Conservation (phyloP, 2,113 vertebrate species). For the Lamprologus tigripictilis region DNA sequence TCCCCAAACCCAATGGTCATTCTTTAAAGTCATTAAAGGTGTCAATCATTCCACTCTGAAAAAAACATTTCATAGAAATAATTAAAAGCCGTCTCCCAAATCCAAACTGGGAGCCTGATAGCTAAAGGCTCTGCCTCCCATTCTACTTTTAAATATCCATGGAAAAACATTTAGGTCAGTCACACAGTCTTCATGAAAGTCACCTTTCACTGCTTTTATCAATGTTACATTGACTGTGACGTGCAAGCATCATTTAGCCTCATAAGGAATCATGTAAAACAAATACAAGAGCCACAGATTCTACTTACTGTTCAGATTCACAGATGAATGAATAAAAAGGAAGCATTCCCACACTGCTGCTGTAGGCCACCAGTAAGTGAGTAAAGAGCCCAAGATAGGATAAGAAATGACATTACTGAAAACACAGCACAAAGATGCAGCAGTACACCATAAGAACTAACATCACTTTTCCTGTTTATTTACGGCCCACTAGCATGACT, state of each 20-base stretch:
- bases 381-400: background rate
- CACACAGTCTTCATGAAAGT: background rate
- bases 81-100: background rate
- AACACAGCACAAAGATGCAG: background rate
- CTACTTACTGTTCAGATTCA: background rate
- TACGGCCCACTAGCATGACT: background rate
- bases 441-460: background rate
- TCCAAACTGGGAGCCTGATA: background rate
- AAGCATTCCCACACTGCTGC: background rate
- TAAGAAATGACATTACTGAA: background rate
- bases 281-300: background rate
- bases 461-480: background rate
- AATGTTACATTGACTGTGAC: background rate
- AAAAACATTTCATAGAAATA: background rate
- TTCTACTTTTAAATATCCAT: background rate
- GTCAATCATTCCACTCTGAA: background rate
- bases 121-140: background rate
- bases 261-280: background rate
- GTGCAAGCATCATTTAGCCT: background rate
- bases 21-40: background rate
- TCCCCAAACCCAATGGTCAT: background rate
- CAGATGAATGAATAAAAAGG: background rate
- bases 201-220: background rate
- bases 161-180: background rate
- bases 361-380: background rate